A percentile compares a stretch with the other conserved stretches of the same genome.
Evolutionary conservation across 2,113 vertebrate species (phyloP).

Genomic region (Numenius arquata): DNA sequence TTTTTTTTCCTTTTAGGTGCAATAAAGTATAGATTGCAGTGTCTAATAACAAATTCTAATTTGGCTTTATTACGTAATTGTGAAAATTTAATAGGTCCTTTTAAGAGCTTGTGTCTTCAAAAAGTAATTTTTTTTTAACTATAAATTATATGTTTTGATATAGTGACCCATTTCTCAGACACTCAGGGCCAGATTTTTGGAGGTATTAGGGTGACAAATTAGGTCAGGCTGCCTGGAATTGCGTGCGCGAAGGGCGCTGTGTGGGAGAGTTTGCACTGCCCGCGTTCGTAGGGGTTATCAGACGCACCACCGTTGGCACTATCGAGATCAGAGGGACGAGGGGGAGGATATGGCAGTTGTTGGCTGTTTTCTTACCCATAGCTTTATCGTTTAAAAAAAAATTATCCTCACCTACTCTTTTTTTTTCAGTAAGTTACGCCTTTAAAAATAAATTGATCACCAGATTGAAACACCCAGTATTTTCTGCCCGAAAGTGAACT

Average conservation of each 20-base stretch:
- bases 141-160: neutral
- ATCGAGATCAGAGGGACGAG: neutral
- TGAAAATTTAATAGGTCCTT: neutral
- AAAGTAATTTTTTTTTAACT: neutral
- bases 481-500: neutral
- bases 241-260: neutral
- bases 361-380: neutral
- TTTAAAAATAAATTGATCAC: neutral
- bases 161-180: neutral
- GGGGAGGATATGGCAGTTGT: neutral
- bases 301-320: neutral
- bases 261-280: neutral
- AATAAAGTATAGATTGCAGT: conserved; percentile 1
- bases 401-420: neutral
- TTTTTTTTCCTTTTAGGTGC: conserved; percentile 22
- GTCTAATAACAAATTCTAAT: neutral
- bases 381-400: neutral
- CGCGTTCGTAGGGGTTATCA: neutral
- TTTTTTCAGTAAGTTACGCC: neutral
- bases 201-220: neutral
- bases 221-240: neutral
- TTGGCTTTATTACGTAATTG: neutral
- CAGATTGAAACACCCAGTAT: neutral
- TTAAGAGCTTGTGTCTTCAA: neutral
- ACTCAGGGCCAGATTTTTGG: neutral